phyloP scores from a whole-genome alignment of 1,140 invertebrate species.

The Coenobita brevimanus region DNA sequence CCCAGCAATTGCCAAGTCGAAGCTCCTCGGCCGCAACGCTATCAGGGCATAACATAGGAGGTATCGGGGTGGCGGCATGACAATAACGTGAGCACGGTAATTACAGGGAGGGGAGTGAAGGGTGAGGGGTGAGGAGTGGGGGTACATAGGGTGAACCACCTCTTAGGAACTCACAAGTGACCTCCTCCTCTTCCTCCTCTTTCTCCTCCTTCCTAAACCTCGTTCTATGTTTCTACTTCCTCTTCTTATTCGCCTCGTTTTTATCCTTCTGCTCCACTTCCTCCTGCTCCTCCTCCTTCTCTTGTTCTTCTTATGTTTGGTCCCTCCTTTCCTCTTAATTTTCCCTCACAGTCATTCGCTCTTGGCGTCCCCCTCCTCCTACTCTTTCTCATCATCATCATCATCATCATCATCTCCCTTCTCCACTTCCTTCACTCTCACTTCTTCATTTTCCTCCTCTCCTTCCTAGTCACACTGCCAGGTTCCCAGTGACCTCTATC shows the following conservation, averaged over 20 bases:
- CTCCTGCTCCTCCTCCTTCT: neutral
- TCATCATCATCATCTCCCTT: neutral
- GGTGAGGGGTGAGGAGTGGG: no score
- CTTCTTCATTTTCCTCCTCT: neutral
- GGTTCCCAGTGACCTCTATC: neutral
- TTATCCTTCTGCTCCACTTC: neutral
- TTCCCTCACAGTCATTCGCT: neutral
- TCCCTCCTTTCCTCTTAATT: neutral
- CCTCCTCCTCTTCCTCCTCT: no score
- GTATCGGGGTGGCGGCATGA: no score
- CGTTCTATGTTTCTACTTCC: no score
- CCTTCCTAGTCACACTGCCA: neutral
- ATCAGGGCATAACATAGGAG: no score
- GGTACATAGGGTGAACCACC: no score
- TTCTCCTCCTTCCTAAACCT: no score
- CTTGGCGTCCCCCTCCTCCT: neutral
- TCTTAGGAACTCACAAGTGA: no score
- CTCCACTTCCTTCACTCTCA: neutral
- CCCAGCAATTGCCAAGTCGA: no score
- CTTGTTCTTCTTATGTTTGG: neutral
- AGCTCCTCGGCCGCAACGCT: no score
- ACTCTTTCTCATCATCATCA: constrained; percentile 2
- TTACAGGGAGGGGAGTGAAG: no score
- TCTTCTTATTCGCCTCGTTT: neutral
- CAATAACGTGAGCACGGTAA: no score